Conservation (phyloP, 2,113 vertebrate genomes). For the Willisornis vidua region DNA sequence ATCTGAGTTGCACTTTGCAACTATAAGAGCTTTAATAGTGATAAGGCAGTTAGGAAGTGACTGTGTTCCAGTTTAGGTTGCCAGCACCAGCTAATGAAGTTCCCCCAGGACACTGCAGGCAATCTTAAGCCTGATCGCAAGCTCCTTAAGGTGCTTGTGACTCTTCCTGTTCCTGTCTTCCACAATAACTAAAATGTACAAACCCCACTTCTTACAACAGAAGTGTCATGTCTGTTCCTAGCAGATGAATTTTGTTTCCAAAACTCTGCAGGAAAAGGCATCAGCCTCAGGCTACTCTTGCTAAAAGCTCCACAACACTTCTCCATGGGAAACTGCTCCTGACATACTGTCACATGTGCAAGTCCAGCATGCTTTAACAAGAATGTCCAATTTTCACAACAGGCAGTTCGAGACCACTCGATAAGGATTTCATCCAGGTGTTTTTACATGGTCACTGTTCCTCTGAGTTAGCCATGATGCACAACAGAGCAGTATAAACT, state of each 20-base stretch:
- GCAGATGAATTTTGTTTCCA: background rate
- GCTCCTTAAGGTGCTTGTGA: background rate
- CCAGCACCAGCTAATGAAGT: background rate
- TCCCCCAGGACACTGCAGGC: background rate
- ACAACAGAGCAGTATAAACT: background rate
- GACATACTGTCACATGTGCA: accelerated
- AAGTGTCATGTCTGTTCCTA: background rate
- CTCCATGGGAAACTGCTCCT: background rate
- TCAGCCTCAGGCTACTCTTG: background rate
- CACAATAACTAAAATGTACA: background rate
- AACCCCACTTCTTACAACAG: background rate
- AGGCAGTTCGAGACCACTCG: background rate
- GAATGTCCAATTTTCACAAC: background rate
- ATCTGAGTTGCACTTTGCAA: background rate
- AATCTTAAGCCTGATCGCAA: background rate
- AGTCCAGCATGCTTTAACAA: background rate
- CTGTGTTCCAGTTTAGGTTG: background rate
- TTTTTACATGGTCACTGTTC: background rate
- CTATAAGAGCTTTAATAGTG: background rate
- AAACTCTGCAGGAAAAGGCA: background rate
- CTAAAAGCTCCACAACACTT: background rate
- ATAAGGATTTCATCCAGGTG: background rate
- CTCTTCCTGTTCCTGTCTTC: background rate
- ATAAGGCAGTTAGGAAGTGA: background rate
- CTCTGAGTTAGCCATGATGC: background rate